Conservation (phyloP, 1,140 invertebrate genomes). For the Heterodera carotae region DNA sequence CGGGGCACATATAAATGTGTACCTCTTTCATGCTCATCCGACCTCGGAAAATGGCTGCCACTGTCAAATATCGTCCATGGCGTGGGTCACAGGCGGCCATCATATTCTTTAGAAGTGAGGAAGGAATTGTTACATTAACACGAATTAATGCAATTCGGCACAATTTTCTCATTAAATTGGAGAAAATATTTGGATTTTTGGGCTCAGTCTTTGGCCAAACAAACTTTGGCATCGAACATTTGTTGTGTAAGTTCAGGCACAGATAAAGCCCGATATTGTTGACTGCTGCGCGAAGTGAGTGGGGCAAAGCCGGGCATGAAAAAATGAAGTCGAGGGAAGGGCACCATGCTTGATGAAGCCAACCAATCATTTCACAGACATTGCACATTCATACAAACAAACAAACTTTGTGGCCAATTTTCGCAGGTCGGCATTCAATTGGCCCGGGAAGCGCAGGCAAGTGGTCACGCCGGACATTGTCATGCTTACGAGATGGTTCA, state of each 20-base stretch:
- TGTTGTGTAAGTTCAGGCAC: conserved; percentile 86
- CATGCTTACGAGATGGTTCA: conserved; percentile 77
- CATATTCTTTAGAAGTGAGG: conserved; percentile 72
- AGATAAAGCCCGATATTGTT: conserved; percentile 74
- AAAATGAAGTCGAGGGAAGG: conserved; percentile 90
- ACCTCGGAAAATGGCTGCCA: conserved; percentile 87
- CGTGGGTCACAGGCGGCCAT: conserved; percentile 83
- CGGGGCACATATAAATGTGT: not conserved
- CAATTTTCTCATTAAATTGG: too few species aligned
- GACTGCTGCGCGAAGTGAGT: conserved; percentile 77
- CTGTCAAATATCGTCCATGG: conserved; percentile 88
- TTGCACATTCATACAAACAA: not conserved
- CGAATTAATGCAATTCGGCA: too few species aligned
- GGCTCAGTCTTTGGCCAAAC: too few species aligned
- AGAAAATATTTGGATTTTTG: not conserved
- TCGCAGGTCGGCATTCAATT: conserved; percentile 75
- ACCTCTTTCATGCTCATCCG: conserved; percentile 76
- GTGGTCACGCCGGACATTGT: conserved; percentile 84
- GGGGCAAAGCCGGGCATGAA: conserved; percentile 97
- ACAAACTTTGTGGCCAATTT: conserved; percentile 83
- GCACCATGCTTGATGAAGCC: conserved; percentile 97
- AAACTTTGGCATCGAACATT: conserved; percentile 75
- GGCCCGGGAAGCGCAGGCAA: conserved; percentile 71
- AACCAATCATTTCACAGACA: conserved; percentile 76
- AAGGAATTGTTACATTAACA: not conserved